Conservation (phyloP, 2,888 invertebrate genomes). For the Noctua janthina region DNA sequence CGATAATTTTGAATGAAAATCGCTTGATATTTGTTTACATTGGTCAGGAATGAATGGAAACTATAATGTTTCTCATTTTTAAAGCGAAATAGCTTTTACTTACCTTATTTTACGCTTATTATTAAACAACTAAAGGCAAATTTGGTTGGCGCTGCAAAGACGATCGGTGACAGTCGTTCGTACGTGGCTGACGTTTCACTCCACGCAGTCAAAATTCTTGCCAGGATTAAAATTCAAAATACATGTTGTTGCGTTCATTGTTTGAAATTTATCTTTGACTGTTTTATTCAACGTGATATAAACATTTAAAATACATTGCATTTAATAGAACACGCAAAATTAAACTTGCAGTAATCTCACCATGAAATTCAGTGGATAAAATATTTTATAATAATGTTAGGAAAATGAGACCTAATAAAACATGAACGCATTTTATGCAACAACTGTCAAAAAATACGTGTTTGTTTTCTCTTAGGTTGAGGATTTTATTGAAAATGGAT, state of each 20-base stretch:
- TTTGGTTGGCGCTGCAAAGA: conserved; percentile 56
- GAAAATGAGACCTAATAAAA: background rate
- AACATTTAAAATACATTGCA: too few species aligned
- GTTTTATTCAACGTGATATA: background rate
- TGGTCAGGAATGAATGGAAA: conserved; percentile 1
- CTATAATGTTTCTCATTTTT: conserved; percentile 6
- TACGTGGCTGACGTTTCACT: conserved; percentile 90
- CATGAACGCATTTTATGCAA: conserved; percentile 49
- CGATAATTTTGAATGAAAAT: conserved; percentile 69
- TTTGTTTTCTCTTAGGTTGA: conserved; percentile 75
- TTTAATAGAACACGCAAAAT: background rate
- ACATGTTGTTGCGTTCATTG: conserved; percentile 35
- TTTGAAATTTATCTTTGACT: background rate
- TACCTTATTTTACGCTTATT: conserved; percentile 71
- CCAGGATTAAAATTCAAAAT: conserved; percentile 65
- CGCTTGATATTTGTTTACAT: background rate
- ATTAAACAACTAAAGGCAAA: conserved; percentile 64
- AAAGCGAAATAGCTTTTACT: conserved; percentile 48
- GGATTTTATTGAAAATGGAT: conserved; percentile 70
- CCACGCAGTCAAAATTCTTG: conserved; percentile 86
- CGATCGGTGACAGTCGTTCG: conserved; percentile 78
- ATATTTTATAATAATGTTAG: background rate
- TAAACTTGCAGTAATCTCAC: background rate
- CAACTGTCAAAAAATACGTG: conserved; percentile 74
- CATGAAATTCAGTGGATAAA: background rate